Conservation (phyloP, 2,888 invertebrate genomes). For the Agonopterix subpropinquella region DNA sequence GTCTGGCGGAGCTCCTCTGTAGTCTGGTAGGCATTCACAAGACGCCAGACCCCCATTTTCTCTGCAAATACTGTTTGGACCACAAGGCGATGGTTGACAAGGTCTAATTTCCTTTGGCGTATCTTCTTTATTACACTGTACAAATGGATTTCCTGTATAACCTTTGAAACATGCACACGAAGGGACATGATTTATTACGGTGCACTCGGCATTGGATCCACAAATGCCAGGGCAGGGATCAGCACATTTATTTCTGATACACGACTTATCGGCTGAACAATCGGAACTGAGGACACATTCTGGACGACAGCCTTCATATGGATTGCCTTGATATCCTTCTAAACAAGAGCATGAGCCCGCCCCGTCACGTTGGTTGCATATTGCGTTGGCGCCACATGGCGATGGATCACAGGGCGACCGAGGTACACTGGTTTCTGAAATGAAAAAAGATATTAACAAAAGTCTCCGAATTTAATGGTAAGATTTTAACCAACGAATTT, state of each 20-base stretch:
- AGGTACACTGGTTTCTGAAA: conserved; percentile 74
- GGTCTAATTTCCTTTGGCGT: conserved; percentile 68
- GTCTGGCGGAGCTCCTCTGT: conserved; percentile 81
- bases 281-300: conserved; percentile 92
- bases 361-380: conserved; percentile 84
- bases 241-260: conserved; percentile 87
- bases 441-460: background rate
- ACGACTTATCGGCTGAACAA: conserved; percentile 88
- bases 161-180: conserved; percentile 86
- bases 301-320: conserved; percentile 90
- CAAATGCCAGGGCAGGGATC: conserved; percentile 93
- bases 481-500: no score
- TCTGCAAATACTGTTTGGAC: conserved; percentile 85
- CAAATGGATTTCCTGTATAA: conserved; percentile 83
- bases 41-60: conserved; percentile 84
- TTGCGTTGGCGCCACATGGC: conserved; percentile 90
- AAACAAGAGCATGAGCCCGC: conserved; percentile 89
- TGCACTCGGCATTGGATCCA: conserved; percentile 88
- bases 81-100: conserved; percentile 85
- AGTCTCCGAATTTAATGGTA: no score
- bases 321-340: conserved; percentile 88
- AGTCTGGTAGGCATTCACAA: conserved; percentile 82
- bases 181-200: conserved; percentile 90
- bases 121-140: conserved; percentile 49
- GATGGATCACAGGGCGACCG: conserved; percentile 85